Percentiles rank a stretch among this genome's conserved stretches.
Evolutionary conservation across 2,888 invertebrate genomes (phyloP).

Genomic region (Emmelina monodactyla): DNA sequence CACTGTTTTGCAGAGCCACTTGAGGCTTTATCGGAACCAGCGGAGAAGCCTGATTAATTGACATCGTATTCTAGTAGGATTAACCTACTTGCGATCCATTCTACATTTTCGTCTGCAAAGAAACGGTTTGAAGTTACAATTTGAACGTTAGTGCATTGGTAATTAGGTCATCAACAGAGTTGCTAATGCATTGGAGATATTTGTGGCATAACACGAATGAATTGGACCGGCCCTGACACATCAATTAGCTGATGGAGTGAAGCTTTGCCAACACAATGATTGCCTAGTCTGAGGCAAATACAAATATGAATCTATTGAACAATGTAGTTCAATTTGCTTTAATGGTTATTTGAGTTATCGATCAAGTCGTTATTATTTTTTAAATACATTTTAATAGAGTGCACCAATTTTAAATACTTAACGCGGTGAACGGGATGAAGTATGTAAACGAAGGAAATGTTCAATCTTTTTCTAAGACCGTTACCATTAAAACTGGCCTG

Average conservation of each 20-base stretch:
- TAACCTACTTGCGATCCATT: conserved; percentile 38
- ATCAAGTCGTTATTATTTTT: too few species aligned
- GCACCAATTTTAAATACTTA: too few species aligned
- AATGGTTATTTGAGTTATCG: conserved; percentile 27
- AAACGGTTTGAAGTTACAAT: conserved; percentile 41
- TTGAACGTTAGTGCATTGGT: too few species aligned
- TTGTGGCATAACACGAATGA: conserved; percentile 7
- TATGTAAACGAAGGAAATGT: background rate
- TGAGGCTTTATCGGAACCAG: conserved; percentile 62
- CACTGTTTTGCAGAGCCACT: conserved; percentile 50
- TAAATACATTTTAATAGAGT: too few species aligned
- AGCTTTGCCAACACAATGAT: conserved; percentile 26
- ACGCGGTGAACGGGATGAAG: conserved; percentile 4
- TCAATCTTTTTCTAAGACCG: too few species aligned
- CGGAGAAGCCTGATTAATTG: conserved; percentile 61
- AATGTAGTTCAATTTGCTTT: conserved; percentile 45
- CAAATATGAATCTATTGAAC: conserved; percentile 31
- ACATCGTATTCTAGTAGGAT: conserved; percentile 51
- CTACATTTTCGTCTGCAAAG: conserved; percentile 63
- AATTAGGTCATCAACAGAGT: conserved; percentile 37
- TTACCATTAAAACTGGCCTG: too few species aligned
- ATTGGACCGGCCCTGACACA: conserved; percentile 24
- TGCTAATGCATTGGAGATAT: conserved; percentile 15
- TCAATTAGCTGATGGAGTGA: conserved; percentile 22
- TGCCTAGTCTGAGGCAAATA: conserved; percentile 27